A percentile compares a stretch with the other conserved stretches of the same genome.
These are phyloP conservation scores for Scytalopus superciliaris DNA, from an alignment of 2,113 vertebrate species.

Conservation along the genomic window DNA sequence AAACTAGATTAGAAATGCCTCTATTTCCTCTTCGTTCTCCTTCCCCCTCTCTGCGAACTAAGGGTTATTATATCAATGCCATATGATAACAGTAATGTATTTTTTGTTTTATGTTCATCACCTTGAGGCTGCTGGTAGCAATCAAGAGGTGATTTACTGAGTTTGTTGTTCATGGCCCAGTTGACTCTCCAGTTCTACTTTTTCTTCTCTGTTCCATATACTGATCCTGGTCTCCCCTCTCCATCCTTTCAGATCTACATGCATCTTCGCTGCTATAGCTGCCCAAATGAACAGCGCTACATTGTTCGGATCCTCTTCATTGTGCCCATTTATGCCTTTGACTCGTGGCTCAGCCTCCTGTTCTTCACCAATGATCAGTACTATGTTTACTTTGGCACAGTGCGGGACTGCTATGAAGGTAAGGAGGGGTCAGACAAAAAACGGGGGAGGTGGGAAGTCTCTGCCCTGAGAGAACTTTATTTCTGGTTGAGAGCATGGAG, in stretches of 20 bases:
- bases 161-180: neutral
- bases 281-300: slow-evolving; percentile 93
- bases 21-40: neutral
- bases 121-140: neutral
- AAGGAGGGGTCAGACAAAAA: slow-evolving; percentile 37
- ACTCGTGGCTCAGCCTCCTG: slow-evolving; percentile 98
- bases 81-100: neutral
- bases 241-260: slow-evolving; percentile 86
- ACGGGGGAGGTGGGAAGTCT: neutral
- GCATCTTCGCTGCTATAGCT: slow-evolving; percentile 95
- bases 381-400: slow-evolving; percentile 95
- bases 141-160: neutral
- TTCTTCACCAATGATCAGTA: slow-evolving; percentile 99
- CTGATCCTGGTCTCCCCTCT: neutral
- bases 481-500: neutral
- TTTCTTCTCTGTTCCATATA: neutral
- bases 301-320: slow-evolving; percentile 97
- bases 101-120: neutral
- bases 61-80: neutral
- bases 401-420: slow-evolving; percentile 97
- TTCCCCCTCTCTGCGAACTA: neutral
- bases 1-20: neutral
- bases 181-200: neutral
- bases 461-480: neutral
- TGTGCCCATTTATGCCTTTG: slow-evolving; percentile 95